Percentiles rank a stretch among this genome's conserved stretches.
phyloP scores from a whole-genome alignment of 2,888 invertebrate genomes.

The Polylopha cassiicola region DNA sequence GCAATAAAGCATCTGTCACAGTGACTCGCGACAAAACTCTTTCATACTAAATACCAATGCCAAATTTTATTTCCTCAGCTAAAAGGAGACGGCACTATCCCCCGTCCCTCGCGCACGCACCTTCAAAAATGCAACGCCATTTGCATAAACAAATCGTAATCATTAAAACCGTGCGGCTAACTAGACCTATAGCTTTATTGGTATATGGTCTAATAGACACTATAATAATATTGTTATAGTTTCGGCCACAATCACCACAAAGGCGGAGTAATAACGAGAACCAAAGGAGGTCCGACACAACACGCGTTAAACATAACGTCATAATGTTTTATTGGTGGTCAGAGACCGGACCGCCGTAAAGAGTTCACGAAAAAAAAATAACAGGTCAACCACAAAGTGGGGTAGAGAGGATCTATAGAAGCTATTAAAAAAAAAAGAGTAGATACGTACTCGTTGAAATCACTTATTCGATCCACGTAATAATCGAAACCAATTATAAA shows the following conservation, averaged over 20 bases:
- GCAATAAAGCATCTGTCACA: no score
- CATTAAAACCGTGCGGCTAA: slow-evolving; percentile 41
- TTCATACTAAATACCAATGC: no score
- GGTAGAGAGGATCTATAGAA: slow-evolving; percentile 63
- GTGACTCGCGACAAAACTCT: no score
- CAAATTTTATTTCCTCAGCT: not conserved
- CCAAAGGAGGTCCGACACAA: slow-evolving; percentile 74
- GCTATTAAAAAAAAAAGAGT: no score
- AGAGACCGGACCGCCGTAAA: slow-evolving; percentile 71
- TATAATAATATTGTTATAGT: slow-evolving; percentile 71
- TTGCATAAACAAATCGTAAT: slow-evolving; percentile 46
- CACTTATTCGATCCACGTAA: no score
- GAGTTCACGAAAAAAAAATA: slow-evolving; percentile 70
- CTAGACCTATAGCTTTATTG: slow-evolving; percentile 61
- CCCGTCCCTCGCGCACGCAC: slow-evolving; percentile 24
- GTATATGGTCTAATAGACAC: slow-evolving; percentile 70
- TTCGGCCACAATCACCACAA: slow-evolving; percentile 67
- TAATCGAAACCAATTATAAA: no score
- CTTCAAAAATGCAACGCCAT: slow-evolving; percentile 31
- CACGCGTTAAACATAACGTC: slow-evolving; percentile 76
- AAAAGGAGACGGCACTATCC: slow-evolving; percentile 19
- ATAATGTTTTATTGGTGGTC: slow-evolving; percentile 77
- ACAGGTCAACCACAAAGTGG: slow-evolving; percentile 74
- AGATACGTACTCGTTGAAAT: no score
- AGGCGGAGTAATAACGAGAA: slow-evolving; percentile 72